Percentiles rank a stretch among this genome's conserved stretches.
Conservation (phyloP, 1,140 invertebrate species). For the Brachionus asplanchnoidis region DNA sequence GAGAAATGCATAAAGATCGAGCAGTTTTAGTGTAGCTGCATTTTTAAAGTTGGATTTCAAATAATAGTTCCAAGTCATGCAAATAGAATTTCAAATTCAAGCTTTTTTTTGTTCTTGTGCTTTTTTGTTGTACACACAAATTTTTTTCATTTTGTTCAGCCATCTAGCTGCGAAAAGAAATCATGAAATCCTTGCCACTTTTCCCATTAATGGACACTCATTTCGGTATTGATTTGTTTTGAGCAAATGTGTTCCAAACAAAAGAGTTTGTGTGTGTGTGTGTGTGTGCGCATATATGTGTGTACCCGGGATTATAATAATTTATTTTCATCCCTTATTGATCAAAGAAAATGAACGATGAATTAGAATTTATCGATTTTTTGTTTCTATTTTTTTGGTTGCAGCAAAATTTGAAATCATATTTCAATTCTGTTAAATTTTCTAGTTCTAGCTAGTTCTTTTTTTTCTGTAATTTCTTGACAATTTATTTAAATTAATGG, state of each 20-base stretch:
- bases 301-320: slow-evolving; percentile 14
- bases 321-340: slow-evolving; percentile 37
- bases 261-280: not conserved
- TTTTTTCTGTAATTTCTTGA: slow-evolving; percentile 26
- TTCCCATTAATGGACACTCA: slow-evolving; percentile 17
- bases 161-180: not conserved
- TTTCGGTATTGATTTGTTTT: slow-evolving; percentile 11
- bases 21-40: slow-evolving; percentile 11
- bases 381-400: slow-evolving; percentile 17
- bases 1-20: not conserved
- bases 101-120: slow-evolving; percentile 24
- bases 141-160: not conserved
- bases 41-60: slow-evolving; percentile 20
- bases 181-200: not conserved
- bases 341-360: slow-evolving; percentile 29
- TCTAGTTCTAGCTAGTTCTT: not conserved
- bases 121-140: not conserved
- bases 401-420: not conserved
- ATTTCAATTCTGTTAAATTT: not conserved
- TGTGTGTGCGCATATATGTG: not conserved
- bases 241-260: not conserved
- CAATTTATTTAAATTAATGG: not conserved
- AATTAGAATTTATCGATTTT: slow-evolving; percentile 32
- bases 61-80: slow-evolving; percentile 37
- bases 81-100: slow-evolving; percentile 25